phyloP scores from a whole-genome alignment of 2,888 invertebrate genomes.

The Platycheirus albimanus region DNA sequence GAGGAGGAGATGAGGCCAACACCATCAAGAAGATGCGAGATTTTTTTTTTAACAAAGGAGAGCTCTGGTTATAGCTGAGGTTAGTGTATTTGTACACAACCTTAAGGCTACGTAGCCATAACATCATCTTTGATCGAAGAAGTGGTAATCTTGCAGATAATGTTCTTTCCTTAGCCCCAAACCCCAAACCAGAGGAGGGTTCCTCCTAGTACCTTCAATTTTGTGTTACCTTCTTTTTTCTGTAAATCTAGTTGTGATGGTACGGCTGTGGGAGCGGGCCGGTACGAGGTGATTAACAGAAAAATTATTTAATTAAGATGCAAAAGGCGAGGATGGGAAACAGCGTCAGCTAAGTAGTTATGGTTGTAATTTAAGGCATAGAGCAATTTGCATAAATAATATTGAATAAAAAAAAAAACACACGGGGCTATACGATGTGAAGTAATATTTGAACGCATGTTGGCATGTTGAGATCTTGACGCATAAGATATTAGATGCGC shows the following conservation, averaged over 20 bases:
- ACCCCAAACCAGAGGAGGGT: conserved; percentile 4
- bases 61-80: conserved; percentile 12
- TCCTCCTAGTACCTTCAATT: not conserved
- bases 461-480: no score
- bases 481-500: not conserved
- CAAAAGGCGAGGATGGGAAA: conserved; percentile 22
- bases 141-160: conserved; percentile 58
- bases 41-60: conserved; percentile 60
- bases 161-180: conserved; percentile 28
- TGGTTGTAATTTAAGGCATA: conserved; percentile 45
- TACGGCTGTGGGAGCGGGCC: not conserved
- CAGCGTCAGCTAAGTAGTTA: conserved; percentile 28
- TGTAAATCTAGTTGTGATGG: conserved; percentile 35
- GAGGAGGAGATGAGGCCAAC: conserved; percentile 65
- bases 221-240: not conserved
- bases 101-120: conserved; percentile 62
- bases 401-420: not conserved
- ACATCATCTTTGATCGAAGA: conserved; percentile 66
- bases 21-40: conserved; percentile 39
- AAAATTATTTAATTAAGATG: conserved; percentile 72
- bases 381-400: conserved; percentile 56
- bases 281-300: conserved; percentile 56
- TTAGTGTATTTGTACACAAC: conserved; percentile 56
- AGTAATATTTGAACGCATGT: not conserved
- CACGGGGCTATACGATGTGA: not conserved